Evolutionary conservation across 2,888 invertebrate genomes (phyloP), one percentile per base, ranked within the genome.

Genomic region (Hipparchia semele): DNA sequence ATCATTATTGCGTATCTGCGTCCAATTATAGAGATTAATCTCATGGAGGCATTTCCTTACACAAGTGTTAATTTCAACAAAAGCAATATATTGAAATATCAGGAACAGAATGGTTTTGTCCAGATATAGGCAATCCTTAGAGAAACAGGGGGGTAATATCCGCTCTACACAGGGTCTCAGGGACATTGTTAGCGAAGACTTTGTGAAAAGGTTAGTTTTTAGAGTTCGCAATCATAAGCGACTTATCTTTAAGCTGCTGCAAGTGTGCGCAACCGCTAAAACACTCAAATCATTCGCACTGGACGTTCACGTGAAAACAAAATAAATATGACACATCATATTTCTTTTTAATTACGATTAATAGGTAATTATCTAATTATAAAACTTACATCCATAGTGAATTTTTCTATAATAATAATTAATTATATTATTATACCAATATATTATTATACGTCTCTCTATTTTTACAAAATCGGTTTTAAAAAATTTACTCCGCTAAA

Each of bases 281-380:
- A 33, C 53, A 60, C 13, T 65, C 13, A 69, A 69, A 68, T 45
- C 51, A 54, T 65, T 65, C 59, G 56, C 66, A 71, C 71, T 66
- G 71, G 65, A 74, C 70, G 10, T 67, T 54, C 45, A n/a, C 60
- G 62, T 56, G 56, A 62, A 70, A 70, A 61, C 61, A 70, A 62
- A 54, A 64, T 69, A 61, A 61, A 69, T 53, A 69, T 69, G 51
- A 61, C 60, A 69, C 69, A 69, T 61, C n/a, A 68, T 39, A 68
- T 59, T 23, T 54, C 9, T 49, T 51, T 61, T 45, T 7, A 33
- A 53, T 53, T 54, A 69, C 51, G 13, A 61, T 60, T 53, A 69
- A 4, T 51, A 49, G 51, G 23, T 69, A 53, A 60, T 60, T 60
- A 60, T 39, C 59, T 60, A 60, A 60, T 13, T 49, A 65, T 53